Evolutionary conservation across 2,113 vertebrate species (phyloP).

Genomic region (Nettapus auritus): DNA sequence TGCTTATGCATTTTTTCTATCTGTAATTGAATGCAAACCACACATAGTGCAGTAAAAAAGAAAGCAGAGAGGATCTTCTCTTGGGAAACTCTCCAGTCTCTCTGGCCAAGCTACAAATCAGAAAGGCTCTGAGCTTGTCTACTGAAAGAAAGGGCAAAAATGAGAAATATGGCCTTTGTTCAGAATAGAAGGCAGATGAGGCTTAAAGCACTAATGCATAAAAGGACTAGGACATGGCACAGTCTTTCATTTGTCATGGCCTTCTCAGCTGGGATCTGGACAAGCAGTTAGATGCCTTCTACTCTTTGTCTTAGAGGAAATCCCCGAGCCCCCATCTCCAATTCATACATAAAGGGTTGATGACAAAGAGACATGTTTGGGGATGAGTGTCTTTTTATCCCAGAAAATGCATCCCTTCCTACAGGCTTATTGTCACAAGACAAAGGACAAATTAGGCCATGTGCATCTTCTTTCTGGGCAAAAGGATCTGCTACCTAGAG

Average conservation of each 20-base stretch:
- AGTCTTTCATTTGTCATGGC: constrained; percentile 20
- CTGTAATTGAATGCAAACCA: neutral
- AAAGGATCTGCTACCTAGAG: neutral
- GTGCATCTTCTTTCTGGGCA: neutral
- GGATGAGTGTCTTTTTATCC: neutral
- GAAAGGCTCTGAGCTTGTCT: neutral
- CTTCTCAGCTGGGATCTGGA: constrained; percentile 13
- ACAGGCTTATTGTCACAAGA: neutral
- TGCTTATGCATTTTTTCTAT: neutral
- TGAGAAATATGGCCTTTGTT: constrained; percentile 24
- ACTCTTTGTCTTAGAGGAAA: neutral
- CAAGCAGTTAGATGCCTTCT: neutral
- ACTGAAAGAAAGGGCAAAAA: constrained; percentile 26
- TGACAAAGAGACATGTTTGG: neutral
- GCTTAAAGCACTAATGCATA: constrained; percentile 16
- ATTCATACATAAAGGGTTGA: neutral
- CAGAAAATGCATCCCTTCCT: neutral
- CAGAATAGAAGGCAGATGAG: constrained; percentile 14
- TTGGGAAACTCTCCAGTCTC: neutral
- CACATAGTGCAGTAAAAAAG: neutral
- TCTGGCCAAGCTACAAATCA: neutral
- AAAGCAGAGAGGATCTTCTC: neutral
- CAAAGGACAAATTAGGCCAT: neutral
- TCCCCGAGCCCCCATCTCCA: neutral
- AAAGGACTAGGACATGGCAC: constrained; percentile 25